Conservation (phyloP, 30 jellyfish, hydroid and myxozoan species). For the Aurelia sp. region DNA sequence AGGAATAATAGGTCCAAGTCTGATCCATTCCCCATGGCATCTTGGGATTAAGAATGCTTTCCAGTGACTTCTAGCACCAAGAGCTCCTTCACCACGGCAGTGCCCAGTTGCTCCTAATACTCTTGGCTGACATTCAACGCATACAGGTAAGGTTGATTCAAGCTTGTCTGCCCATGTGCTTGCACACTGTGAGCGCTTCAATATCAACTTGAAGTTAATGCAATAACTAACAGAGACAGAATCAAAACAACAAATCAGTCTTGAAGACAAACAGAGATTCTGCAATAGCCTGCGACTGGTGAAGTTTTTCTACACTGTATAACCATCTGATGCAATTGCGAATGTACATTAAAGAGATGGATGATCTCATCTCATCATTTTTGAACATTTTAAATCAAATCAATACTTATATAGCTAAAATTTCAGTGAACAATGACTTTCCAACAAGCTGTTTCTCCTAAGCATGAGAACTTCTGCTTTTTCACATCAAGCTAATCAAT, state of each 20-base stretch:
- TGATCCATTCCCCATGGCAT: slow-evolving; percentile 96
- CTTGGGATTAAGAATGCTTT: slow-evolving; percentile 88
- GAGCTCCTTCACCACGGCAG: slow-evolving; percentile 97
- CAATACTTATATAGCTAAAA: too few species aligned
- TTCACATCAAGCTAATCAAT: too few species aligned
- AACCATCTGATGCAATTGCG: too few species aligned
- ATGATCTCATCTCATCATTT: too few species aligned
- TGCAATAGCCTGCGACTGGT: too few species aligned
- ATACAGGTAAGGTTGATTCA: slow-evolving; percentile 70
- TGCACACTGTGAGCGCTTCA: slow-evolving; percentile 66
- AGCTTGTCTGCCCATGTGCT: slow-evolving; percentile 90
- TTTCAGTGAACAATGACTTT: too few species aligned
- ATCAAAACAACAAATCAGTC: not conserved
- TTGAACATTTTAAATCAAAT: too few species aligned
- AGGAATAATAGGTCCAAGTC: slow-evolving; percentile 94
- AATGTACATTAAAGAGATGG: too few species aligned
- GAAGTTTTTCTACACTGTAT: too few species aligned
- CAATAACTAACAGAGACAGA: slow-evolving; percentile 46
- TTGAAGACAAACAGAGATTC: too few species aligned
- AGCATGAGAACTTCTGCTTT: too few species aligned
- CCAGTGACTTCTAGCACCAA: slow-evolving; percentile 92
- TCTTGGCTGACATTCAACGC: slow-evolving; percentile 96
- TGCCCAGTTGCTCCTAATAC: slow-evolving; percentile 86
- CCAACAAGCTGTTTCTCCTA: too few species aligned
- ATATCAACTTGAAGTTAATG: slow-evolving; percentile 65